These are phyloP conservation scores for fruit fly (Drosophila melanogaster) DNA, from an alignment of 1,140 invertebrate species.

Conservation along the genomic window DNA sequence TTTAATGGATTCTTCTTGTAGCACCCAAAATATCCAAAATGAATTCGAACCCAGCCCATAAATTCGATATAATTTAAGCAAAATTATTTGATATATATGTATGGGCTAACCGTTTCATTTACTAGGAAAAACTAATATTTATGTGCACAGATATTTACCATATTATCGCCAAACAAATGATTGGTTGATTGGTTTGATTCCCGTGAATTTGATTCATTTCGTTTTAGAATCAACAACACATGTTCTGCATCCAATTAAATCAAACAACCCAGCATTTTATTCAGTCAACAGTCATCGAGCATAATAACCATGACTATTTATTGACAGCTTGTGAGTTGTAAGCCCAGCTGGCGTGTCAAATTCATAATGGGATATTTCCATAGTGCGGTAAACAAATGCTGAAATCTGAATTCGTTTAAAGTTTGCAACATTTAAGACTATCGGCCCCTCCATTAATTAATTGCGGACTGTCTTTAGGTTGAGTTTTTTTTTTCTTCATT, in stretches of 20 bases:
- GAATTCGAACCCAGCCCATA: neutral
- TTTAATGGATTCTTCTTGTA: neutral
- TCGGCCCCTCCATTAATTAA: slow-evolving; percentile 44
- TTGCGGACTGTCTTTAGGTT: slow-evolving; percentile 40
- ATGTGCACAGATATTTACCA: neutral
- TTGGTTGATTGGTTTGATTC: neutral
- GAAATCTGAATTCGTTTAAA: slow-evolving; percentile 76
- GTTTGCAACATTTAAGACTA: slow-evolving; percentile 65
- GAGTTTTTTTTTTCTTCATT: slow-evolving; percentile 12
- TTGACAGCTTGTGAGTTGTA: slow-evolving; percentile 36
- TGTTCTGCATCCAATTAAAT: neutral
- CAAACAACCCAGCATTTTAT: neutral
- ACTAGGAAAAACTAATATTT: too few relatives aligned
- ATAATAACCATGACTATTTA: slow-evolving; percentile 26
- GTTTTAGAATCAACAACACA: neutral
- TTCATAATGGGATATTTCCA: slow-evolving; percentile 22
- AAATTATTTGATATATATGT: too few relatives aligned
- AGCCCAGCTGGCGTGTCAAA: slow-evolving; percentile 16
- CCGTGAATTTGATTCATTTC: neutral
- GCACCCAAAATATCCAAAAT: neutral
- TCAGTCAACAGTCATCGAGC: neutral
- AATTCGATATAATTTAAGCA: neutral
- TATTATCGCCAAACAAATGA: neutral
- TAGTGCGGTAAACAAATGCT: slow-evolving; percentile 54
- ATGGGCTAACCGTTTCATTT: neutral